Evolutionary conservation across 2,888 invertebrate species (phyloP), one percentile per base, ranked within the genome.

Genomic region (Stegana nigrithorax): DNA sequence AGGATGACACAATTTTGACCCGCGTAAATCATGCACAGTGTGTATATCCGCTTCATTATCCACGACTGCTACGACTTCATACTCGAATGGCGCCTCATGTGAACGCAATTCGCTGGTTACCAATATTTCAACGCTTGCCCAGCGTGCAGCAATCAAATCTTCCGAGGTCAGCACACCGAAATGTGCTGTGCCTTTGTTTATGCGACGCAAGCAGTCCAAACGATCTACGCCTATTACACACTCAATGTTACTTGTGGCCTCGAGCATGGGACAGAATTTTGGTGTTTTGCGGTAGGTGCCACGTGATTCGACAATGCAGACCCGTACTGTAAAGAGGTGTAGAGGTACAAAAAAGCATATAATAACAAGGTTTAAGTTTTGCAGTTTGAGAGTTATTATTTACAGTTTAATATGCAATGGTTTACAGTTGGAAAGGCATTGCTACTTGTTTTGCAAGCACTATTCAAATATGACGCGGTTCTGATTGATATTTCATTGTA

Each of bases 111-210:
- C 92, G 70, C 91, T 91, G 3, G 92, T 91, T 63, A 93, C 89
- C 56, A 93, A 85, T 36, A 93, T 88, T 65, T 91, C 90, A 0
- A 90, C 87, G 61, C 89, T 86, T 0, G 90, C 89, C 88, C 91
- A 92, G 60, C 89, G 88, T 0, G 91, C 90, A 0, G 92, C 90
- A 4, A 95, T 88, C 73, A 96, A 88, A 83, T 96, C 95, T 80
- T 96, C 95, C 0, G 96, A 91, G 59, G 92, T 91, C 75, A 95
- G 90, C 10, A 93, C 91, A 0, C 94, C 91, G 77, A 96, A 92
- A 84, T 97, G 96, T 0, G 93, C 96, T 1, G 90, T 89, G 1
- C 92, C 92, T 73, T 90, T 90, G 61, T 90, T 88, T 72, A 97
- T 91, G 70, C 91, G 89, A 4, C 92, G 88, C 64, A 96, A 88